Conservation (phyloP, 2,113 vertebrate species). For the Pardalotus punctatus region DNA sequence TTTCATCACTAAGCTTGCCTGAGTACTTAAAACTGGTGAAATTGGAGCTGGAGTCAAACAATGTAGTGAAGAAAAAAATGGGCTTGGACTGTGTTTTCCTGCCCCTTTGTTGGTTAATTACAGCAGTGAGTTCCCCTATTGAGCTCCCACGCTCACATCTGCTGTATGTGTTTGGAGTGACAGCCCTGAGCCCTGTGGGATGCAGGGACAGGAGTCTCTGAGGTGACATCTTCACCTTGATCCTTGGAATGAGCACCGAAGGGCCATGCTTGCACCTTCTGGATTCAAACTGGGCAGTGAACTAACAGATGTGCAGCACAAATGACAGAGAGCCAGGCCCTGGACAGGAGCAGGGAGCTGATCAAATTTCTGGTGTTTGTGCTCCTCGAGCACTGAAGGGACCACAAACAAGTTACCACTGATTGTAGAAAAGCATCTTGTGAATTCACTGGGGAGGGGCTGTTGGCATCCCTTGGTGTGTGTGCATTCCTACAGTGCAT, state of each 20-base stretch:
- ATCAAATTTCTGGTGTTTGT: not conserved
- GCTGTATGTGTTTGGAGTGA: not conserved
- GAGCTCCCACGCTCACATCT: not conserved
- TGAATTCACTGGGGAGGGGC: not conserved
- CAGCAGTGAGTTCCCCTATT: not conserved
- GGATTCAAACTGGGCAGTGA: not conserved
- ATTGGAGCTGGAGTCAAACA: not conserved
- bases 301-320: not conserved
- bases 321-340: not conserved
- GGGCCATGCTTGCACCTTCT: accelerated
- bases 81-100: not conserved
- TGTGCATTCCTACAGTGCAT: not conserved
- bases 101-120: not conserved
- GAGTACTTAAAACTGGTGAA: not conserved
- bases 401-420: not conserved
- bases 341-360: not conserved
- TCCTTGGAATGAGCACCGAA: not conserved
- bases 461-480: not conserved
- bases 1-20: not conserved
- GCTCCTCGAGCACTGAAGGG: not conserved
- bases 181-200: not conserved
- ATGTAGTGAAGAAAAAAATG: accelerated
- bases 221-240: not conserved
- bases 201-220: not conserved
- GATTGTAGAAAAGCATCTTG: not conserved